These are phyloP conservation scores for Bombus difficillimus DNA, from an alignment of 1,140 invertebrate species.

Conservation along the genomic window DNA sequence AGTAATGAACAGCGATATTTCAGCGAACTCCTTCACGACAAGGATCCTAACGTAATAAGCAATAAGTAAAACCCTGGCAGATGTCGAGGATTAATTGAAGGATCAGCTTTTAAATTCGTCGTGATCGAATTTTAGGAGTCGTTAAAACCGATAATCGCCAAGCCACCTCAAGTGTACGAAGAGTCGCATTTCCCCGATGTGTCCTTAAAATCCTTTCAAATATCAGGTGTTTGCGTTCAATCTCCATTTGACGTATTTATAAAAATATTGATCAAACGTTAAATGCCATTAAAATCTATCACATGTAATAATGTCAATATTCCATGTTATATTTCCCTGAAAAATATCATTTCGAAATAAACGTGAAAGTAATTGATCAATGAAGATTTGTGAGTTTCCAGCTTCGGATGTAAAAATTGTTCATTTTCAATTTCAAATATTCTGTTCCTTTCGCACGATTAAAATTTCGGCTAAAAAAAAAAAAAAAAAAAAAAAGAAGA, in stretches of 20 bases:
- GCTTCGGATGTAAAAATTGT: too few species aligned
- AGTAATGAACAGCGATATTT: not conserved
- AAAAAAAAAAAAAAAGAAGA: too few species aligned
- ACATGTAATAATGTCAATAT: not conserved
- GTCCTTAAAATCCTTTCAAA: not conserved
- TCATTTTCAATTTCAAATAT: not conserved
- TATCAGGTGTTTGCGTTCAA: not conserved
- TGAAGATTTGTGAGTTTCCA: too few species aligned
- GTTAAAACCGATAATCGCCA: not conserved
- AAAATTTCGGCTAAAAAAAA: too few species aligned
- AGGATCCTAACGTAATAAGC: not conserved
- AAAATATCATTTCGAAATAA: not conserved
- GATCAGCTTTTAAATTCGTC: not conserved
- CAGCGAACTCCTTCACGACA: not conserved
- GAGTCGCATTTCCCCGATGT: not conserved
- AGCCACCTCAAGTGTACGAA: too few species aligned
- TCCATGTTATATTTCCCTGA: too few species aligned
- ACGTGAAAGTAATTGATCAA: not conserved
- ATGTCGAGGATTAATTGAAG: conserved; percentile 6
- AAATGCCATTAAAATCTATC: not conserved
- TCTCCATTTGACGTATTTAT: too few species aligned
- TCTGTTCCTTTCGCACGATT: not conserved
- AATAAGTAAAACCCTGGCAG: not conserved
- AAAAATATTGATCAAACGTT: not conserved
- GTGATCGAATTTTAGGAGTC: not conserved